Base-by-base conservation (phyloP, 2,888 invertebrate species). In the Nipponacmea schrenckii region DNA sequence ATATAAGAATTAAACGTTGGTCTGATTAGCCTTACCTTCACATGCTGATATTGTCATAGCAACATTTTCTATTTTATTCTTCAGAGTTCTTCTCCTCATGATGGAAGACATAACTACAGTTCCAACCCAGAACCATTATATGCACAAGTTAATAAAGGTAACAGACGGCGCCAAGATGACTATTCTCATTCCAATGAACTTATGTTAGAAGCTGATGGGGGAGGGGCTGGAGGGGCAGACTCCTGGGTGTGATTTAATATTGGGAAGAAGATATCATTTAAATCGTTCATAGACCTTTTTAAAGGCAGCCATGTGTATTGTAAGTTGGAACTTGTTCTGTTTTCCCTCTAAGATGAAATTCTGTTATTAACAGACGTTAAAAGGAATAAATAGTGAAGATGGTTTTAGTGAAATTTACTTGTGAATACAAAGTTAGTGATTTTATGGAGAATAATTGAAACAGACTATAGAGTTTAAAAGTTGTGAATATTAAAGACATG, bases 121-220 rank as follows among this genome's bases (percentile, higher is more conserved):
- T 24, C 56, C 20, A 67, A 63, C 14, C 45, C 69, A 15, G 86
- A 87, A 70, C 87, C 86, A 7, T 76, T 87, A 24, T 87, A 87
- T 79, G 87, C 87, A 68, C 81, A 84, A 69, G 87, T 87, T 66
- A 83, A 86, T 76, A 86, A 84, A 74, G 74, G 78, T 46, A 75
- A 79, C 64, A 81, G 81, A 62, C 79, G 84, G 4, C 75, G 80
- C 31, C 73, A 74, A 8, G 82, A 81, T 50, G 74, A 74, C 45
- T 73, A 27, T 68, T 67, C 64, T 63, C 75, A 63, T 70, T 74
- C 78, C 0, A 76, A 74, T 62, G 71, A 76, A 67, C 72, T 77
- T 14, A 78, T 80, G 74, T 69, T 79, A 56, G 39, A 39, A 39
- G 10, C 39, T 39, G 81, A 80, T 48, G 10, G 65, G 8, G 74